phyloP scores from a whole-genome alignment of 2,888 invertebrate genomes.

The Urechis unicinctus region DNA sequence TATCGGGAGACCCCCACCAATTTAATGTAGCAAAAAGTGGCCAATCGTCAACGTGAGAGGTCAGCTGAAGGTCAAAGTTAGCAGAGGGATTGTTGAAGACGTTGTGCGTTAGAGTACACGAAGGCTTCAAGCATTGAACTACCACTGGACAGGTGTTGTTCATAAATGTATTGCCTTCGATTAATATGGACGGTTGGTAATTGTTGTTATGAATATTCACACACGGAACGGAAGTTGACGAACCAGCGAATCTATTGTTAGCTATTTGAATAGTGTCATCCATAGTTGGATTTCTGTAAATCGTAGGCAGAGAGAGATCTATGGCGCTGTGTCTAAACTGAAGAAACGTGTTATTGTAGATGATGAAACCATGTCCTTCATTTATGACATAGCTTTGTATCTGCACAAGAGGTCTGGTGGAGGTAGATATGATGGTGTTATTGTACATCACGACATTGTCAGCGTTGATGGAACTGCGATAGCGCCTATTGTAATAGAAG shows the following conservation, averaged over 20 bases:
- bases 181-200: not conserved
- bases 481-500: too few relatives aligned
- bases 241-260: not conserved
- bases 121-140: not conserved
- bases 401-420: too few relatives aligned
- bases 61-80: not conserved
- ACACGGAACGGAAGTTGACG: not conserved
- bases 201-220: not conserved
- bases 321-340: too few relatives aligned
- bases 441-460: too few relatives aligned
- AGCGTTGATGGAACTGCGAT: too few relatives aligned
- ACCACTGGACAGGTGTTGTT: constrained; percentile 1
- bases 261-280: not conserved
- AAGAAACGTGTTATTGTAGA: too few relatives aligned
- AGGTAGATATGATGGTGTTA: too few relatives aligned
- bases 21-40: constrained; percentile 2
- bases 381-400: too few relatives aligned
- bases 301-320: too few relatives aligned
- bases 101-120: not conserved
- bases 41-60: too few relatives aligned
- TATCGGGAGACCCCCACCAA: constrained; percentile 7
- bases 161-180: constrained; percentile 2
- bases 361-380: too few relatives aligned
- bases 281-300: too few relatives aligned
- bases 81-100: constrained; percentile 1